Percentiles rank a stretch among this genome's conserved stretches.
These are phyloP conservation scores for Gnatocerus cornutus DNA, from an alignment of 2,888 invertebrate species.

Conservation along the genomic window DNA sequence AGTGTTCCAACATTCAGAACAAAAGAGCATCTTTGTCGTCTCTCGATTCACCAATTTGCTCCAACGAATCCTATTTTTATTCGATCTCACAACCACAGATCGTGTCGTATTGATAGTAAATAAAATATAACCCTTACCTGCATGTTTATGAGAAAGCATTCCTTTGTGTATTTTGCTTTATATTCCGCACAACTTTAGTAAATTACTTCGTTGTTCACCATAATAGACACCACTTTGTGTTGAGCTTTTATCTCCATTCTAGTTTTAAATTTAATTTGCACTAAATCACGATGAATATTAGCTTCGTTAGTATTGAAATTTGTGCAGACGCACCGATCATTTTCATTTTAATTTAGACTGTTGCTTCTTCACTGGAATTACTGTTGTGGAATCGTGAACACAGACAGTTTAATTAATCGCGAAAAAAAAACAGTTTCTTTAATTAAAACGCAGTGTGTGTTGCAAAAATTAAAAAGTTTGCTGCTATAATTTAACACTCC, in stretches of 20 bases:
- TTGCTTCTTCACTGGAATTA: constrained; percentile 15
- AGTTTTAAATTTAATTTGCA: constrained; percentile 31
- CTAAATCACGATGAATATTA: constrained; percentile 23
- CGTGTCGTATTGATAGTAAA: constrained; percentile 14
- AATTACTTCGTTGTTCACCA: constrained; percentile 37
- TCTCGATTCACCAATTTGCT: constrained; percentile 10
- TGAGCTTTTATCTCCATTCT: constrained; percentile 23
- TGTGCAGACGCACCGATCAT: constrained; percentile 15
- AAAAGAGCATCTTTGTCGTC: constrained; percentile 34
- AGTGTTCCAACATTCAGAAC: constrained; percentile 31
- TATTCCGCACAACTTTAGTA: constrained; percentile 25
- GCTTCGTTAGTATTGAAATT: constrained; percentile 1
- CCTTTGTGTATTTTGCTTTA: constrained; percentile 47
- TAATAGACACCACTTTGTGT: constrained; percentile 20
- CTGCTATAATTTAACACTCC: not conserved
- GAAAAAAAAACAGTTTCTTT: too few relatives aligned
- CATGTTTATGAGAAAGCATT: constrained; percentile 59
- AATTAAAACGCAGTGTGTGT: too few relatives aligned
- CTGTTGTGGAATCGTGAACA: not conserved
- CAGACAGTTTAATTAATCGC: not conserved
- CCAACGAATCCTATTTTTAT: constrained; percentile 22
- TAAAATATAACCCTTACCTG: constrained; percentile 54
- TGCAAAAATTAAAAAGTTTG: too few relatives aligned
- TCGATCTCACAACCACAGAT: constrained; percentile 6
- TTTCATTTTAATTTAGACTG: constrained; percentile 23